Evolutionary conservation across 2,888 invertebrate genomes (phyloP), one percentile per base, ranked within the genome.

Genomic region (Hemicrepidius hirtus): DNA sequence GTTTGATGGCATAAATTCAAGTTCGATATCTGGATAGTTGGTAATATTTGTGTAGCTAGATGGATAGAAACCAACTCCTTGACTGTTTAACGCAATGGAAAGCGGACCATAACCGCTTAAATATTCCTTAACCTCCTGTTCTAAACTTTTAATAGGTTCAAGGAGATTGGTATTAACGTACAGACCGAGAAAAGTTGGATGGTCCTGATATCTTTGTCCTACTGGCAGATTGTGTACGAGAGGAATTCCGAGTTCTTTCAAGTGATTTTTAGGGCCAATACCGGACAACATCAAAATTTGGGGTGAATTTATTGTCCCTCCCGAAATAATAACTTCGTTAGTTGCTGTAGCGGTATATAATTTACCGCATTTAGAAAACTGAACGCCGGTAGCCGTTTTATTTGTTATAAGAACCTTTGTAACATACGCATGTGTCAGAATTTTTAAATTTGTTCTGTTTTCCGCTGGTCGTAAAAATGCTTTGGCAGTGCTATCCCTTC

Each of bases 281-380:
- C 82, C 83, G 10, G 81, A 82, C 5, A 82, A 60, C 81, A 82
- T 80, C n/a, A 83, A 65, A 1, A 83, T 53, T 60, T 81, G 81
- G 0, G 82, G 82, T n/a, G 81, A 72, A 78, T 93, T 94, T 69
- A 96, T 92, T 0, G 95, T 91, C 0, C 95, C 95, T 1, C 92
- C 94, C 10, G 93, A 91, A 3, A 95, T 75, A 68, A 96, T 92
- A 0, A 95, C 91, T 85, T 94, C 94, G 78, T 89, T 91, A 49
- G 88, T 86, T 0, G 92, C 92, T 68, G 80, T 82, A 0, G 90
- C 90, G 50, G 85, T 85, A 32, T 85, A 84, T 50, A 83, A 84
- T 67, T 86, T 78, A 0, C 87, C 86, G 64, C 87, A 85, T 41
- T 87, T 84, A 0, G 87, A 84, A 68, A 91, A 90, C 77, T 89